Evolutionary conservation across 2,113 vertebrate species (phyloP).

Genomic region (Melospiza georgiana): DNA sequence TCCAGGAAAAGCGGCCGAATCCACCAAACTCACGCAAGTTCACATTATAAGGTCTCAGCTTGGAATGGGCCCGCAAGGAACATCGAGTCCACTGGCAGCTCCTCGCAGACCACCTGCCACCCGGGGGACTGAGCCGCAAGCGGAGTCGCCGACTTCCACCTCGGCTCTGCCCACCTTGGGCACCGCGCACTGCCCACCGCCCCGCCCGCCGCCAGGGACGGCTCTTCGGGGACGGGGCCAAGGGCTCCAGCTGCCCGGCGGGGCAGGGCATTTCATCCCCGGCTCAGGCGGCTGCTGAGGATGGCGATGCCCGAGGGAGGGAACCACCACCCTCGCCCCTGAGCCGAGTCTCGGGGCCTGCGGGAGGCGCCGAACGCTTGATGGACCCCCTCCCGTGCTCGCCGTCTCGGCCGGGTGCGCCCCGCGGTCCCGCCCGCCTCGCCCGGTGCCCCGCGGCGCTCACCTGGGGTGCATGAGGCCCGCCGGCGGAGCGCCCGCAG

Average conservation of each 20-base stretch:
- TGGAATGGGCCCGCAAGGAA: not conserved
- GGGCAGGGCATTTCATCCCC: not conserved
- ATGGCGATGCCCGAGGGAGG: not conserved
- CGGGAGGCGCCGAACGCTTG: not conserved
- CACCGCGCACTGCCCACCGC: accelerated
- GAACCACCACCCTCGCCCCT: not conserved
- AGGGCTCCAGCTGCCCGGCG: not conserved
- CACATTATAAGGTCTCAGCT: not conserved
- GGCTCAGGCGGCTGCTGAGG: not conserved
- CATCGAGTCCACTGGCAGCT: not conserved
- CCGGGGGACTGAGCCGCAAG: not conserved
- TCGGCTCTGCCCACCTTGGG: not conserved
- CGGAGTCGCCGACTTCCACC: not conserved
- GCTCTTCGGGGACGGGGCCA: not conserved
- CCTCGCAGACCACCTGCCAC: not conserved
- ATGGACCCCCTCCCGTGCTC: not conserved
- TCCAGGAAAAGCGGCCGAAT: not conserved
- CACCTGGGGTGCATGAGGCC: slow-evolving; percentile 70
- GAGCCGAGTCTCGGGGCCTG: not conserved
- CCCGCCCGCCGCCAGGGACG: not conserved
- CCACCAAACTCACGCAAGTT: not conserved
- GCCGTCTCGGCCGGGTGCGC: no score
- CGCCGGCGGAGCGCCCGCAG: not conserved
- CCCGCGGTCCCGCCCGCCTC: not conserved
- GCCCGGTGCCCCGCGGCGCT: not conserved